Evolutionary conservation across 2,888 invertebrate species (phyloP).

Genomic region (Standfussiana lucernea): DNA sequence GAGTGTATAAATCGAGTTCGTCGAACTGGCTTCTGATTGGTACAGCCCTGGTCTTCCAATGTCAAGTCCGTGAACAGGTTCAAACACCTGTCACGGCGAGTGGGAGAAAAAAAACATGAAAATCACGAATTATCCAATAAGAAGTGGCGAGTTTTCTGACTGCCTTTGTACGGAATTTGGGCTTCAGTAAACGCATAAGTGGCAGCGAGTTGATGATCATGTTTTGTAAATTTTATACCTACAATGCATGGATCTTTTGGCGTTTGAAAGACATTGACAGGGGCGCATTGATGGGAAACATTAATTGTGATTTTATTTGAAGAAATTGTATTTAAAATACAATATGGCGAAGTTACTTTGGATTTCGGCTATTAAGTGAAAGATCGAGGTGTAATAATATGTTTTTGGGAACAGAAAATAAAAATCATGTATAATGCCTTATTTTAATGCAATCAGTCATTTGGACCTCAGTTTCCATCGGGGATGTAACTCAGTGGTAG

Average conservation of each 20-base stretch:
- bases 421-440: not conserved
- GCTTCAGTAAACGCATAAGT: constrained; percentile 49
- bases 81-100: constrained; percentile 84
- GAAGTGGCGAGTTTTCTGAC: constrained; percentile 82
- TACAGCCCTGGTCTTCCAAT: constrained; percentile 76
- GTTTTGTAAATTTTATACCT: not conserved
- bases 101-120: constrained; percentile 79
- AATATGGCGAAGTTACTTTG: too few species aligned
- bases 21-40: constrained; percentile 75
- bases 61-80: constrained; percentile 88
- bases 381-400: too few species aligned
- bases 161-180: constrained; percentile 66
- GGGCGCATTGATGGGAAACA: too few species aligned
- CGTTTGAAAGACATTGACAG: too few species aligned
- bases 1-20: constrained; percentile 76
- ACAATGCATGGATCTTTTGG: too few species aligned
- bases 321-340: too few species aligned
- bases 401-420: not conserved
- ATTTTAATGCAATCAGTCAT: not conserved
- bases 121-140: constrained; percentile 90
- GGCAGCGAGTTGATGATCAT: constrained; percentile 62
- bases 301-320: too few species aligned
- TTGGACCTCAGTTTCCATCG: constrained; percentile 13
- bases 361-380: too few species aligned
- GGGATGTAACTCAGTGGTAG: constrained; percentile 90